Evolutionary conservation across 2,888 invertebrate genomes (phyloP), one percentile per base, ranked within the genome.

Genomic region (Netelia melanura): DNA sequence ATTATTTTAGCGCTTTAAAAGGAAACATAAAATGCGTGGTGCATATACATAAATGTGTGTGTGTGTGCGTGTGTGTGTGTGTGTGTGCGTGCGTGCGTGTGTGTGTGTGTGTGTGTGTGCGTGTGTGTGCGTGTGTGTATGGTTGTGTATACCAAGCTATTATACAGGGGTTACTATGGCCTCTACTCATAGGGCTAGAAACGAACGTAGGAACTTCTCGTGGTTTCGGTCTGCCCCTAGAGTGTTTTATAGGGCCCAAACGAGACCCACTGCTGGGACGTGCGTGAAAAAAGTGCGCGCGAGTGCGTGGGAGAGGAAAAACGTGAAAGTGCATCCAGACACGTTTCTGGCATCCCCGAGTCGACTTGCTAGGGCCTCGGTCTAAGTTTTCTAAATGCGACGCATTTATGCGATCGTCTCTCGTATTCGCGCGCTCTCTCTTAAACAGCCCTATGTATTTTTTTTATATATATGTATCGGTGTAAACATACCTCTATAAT

Each of bases 321-420:
- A 77, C 71, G 82, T 77, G 85, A 86, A 76, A 86, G 84, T 83
- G 84, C 78, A 82, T 80, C 23, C 79, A 76, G 76, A 75, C 79
- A 78, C 83, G 84, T 85, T 86, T 87, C 84, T 30, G 81, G 84
- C 81, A 84, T 81, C 84, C 84, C 83, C 77, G 86, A 81, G 77
- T 68, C 86, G 85, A 84, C 77, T 83, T 85, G 85, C 87, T 86
- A 84, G 83, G 86, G 84, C 78, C 86, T 86, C 86, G 83, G 86
- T 86, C 86, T 75, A 81, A 86, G 77, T 86, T 86, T 85, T 83
- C 84, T 82, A 86, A 88, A 88, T 87, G 87, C 86, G 85, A 81
- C 83, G 78, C 84, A 85, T 81, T 88, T 85, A 74, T 78, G 84
- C 68, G 83, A 76, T 65, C 80, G 65, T 56, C 62, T 65, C 64